A percentile compares a stretch with the other conserved stretches of the same genome.
phyloP scores from a whole-genome alignment of 2,797 vertebrate species.

The Ctenopoma multispine region DNA sequence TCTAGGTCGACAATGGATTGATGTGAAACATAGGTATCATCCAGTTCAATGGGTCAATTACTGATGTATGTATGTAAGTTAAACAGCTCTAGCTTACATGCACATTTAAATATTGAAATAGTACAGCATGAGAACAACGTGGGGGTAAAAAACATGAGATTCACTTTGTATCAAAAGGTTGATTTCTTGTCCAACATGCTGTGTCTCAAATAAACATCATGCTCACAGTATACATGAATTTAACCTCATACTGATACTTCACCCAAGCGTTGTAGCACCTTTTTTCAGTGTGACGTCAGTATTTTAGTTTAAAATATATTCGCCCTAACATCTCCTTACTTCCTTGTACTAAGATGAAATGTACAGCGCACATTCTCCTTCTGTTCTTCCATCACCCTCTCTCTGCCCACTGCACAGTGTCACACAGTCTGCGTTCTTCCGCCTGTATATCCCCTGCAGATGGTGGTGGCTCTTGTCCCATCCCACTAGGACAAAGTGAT shows the following conservation, averaged over 20 bases:
- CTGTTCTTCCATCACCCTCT: neutral
- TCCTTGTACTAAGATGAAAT: neutral
- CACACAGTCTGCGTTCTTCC: conserved; percentile 51
- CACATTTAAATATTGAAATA: neutral
- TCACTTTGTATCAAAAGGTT: too few relatives aligned
- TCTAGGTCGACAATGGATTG: neutral
- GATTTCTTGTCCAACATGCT: too few relatives aligned
- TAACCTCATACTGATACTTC: neutral
- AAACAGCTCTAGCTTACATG: neutral
- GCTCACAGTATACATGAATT: neutral
- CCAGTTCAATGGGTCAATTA: too few relatives aligned
- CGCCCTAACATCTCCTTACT: neutral
- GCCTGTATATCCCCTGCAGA: conserved; percentile 57
- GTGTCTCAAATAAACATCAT: too few relatives aligned
- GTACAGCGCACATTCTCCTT: neutral
- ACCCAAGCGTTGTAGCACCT: too few relatives aligned
- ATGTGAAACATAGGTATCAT: neutral
- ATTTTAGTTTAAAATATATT: too few relatives aligned
- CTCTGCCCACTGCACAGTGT: conserved; percentile 13
- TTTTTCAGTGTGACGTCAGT: too few relatives aligned
- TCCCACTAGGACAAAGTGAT: conserved; percentile 63
- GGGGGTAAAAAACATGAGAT: too few relatives aligned
- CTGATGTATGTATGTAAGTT: neutral
- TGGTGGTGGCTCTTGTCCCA: conserved; percentile 55
- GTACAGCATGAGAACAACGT: too few relatives aligned